phyloP scores from a whole-genome alignment of 1,140 invertebrate species.

The Ylistrum balloti region DNA sequence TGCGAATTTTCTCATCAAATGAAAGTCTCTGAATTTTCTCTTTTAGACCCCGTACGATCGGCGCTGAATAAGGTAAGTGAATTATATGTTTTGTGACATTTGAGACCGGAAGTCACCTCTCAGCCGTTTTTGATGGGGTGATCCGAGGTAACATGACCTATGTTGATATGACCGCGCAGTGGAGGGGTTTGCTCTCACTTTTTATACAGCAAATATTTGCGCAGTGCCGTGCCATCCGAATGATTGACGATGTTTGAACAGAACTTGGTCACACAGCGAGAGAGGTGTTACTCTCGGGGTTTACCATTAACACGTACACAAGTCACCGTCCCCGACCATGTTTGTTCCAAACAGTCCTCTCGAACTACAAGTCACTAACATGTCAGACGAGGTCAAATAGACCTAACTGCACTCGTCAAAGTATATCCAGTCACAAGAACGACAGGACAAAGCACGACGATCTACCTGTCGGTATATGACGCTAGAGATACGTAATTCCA shows the following conservation, averaged over 20 bases:
- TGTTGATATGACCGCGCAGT: neutral
- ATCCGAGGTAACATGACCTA: neutral
- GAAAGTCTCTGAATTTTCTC: neutral
- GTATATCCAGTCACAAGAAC: neutral
- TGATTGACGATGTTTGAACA: conserved; percentile 28
- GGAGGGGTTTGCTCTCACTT: neutral
- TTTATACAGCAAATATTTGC: conserved; percentile 40
- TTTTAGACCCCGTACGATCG: neutral
- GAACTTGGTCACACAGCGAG: neutral
- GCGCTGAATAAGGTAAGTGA: neutral
- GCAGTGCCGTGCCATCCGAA: neutral
- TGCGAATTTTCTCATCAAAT: neutral
- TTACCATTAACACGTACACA: neutral
- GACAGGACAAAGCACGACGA: neutral
- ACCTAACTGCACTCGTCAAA: neutral
- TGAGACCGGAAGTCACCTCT: neutral
- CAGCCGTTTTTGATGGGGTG: neutral
- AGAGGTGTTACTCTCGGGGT: neutral
- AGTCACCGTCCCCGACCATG: neutral
- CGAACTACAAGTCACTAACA: neutral
- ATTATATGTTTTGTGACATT: neutral
- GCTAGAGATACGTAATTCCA: neutral
- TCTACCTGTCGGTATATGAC: neutral
- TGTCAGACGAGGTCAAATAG: neutral
- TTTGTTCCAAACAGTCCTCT: neutral